phyloP scores from a whole-genome alignment of 1,140 invertebrate genomes.

The Pseudomyrmex flavicornis region DNA sequence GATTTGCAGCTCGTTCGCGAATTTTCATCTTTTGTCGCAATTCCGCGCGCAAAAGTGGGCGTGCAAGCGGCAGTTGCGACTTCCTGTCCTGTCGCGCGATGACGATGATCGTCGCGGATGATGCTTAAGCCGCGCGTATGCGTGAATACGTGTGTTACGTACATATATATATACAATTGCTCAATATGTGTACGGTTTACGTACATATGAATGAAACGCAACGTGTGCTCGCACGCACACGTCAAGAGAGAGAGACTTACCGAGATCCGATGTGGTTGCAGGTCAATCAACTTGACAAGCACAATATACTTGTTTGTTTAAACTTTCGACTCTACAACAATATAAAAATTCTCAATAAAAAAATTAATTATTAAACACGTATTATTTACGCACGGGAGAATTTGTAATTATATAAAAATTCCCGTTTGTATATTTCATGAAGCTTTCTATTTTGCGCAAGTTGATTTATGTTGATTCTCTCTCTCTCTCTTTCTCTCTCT shows the following conservation, averaged over 20 bases:
- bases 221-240: not conserved
- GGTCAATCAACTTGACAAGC: conserved; percentile 49
- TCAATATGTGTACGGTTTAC: not conserved
- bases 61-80: conserved; percentile 52
- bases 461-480: too few relatives aligned
- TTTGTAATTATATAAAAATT: too few relatives aligned
- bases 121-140: conserved; percentile 33
- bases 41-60: conserved; percentile 35
- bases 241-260: conserved; percentile 1
- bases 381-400: too few relatives aligned
- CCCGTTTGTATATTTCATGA: too few relatives aligned
- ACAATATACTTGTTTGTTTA: not conserved
- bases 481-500: too few relatives aligned
- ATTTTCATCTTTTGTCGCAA: conserved; percentile 54
- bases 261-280: conserved; percentile 41
- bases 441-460: too few relatives aligned
- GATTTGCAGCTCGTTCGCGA: not conserved
- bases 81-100: conserved; percentile 57
- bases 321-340: too few relatives aligned
- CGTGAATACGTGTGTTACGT: conserved; percentile 11
- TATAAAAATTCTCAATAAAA: too few relatives aligned
- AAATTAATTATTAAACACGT: too few relatives aligned
- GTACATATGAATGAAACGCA: conserved; percentile 53
- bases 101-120: conserved; percentile 65
- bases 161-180: not conserved